phyloP scores from a whole-genome alignment of 2,797 vertebrate genomes.

The Microctenopoma stevenorrisi region DNA sequence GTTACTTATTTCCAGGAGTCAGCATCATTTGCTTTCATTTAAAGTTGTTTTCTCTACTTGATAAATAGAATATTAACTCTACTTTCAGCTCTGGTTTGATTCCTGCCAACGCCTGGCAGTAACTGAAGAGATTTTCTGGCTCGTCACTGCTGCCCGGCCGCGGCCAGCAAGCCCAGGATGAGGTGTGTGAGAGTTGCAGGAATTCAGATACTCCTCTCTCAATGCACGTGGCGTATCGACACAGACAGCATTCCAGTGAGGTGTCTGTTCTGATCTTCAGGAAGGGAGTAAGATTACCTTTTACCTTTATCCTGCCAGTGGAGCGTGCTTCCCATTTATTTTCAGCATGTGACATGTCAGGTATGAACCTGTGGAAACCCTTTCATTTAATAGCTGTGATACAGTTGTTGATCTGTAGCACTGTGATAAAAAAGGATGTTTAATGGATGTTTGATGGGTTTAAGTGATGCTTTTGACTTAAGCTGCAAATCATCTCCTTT shows the following conservation, averaged over 20 bases:
- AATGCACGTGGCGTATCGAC: background rate
- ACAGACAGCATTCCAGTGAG: background rate
- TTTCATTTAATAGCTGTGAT: conserved; percentile 34
- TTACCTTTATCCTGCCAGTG: conserved; percentile 16
- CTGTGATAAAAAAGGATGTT: conserved; percentile 46
- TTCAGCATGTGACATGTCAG: conserved; percentile 25
- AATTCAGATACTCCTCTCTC: no score
- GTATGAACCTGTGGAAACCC: conserved; percentile 12
- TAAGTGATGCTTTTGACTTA: conserved; percentile 50
- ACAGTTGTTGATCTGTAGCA: conserved; percentile 51
- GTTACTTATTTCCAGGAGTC: no score
- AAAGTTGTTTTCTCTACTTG: background rate
- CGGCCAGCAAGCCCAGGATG: no score
- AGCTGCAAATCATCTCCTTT: conserved; percentile 42
- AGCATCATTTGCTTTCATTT: background rate
- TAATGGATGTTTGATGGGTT: conserved; percentile 63
- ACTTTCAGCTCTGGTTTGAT: background rate
- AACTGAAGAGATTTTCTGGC: no score
- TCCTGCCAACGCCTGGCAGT: no score
- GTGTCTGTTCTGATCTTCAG: background rate
- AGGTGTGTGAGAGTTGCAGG: no score
- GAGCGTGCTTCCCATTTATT: conserved; percentile 19
- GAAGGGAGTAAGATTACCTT: conserved; percentile 6
- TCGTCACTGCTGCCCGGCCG: no score
- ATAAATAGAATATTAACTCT: background rate